Evolutionary conservation across 2,888 invertebrate genomes (phyloP).

Genomic region (Pyrgus malvae): DNA sequence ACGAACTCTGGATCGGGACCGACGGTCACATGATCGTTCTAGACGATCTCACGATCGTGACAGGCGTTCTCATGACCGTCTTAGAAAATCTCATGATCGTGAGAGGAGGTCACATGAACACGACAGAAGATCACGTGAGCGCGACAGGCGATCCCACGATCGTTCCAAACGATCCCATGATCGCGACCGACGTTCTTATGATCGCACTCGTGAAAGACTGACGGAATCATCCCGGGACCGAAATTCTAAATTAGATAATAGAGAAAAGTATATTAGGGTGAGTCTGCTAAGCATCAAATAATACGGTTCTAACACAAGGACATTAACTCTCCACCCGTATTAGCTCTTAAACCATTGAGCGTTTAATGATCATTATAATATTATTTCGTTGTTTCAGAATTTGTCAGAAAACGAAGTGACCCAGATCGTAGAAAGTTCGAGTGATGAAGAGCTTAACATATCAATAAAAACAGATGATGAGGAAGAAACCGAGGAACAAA

Average conservation of each 20-base stretch:
- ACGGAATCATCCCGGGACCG: constrained; percentile 59
- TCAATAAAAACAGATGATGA: constrained; percentile 90
- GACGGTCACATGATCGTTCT: constrained; percentile 40
- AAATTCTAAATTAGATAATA: constrained; percentile 45
- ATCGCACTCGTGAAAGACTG: constrained; percentile 35
- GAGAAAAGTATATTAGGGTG: constrained; percentile 48
- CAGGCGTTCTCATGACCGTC: constrained; percentile 32
- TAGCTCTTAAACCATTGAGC: too few species aligned
- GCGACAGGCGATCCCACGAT: constrained; percentile 6
- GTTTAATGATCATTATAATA: too few species aligned
- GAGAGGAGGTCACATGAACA: constrained; percentile 21
- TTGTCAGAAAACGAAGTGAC: constrained; percentile 89
- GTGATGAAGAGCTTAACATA: constrained; percentile 87
- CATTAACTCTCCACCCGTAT: too few species aligned
- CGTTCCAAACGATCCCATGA: constrained; percentile 42
- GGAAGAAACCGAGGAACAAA: constrained; percentile 95
- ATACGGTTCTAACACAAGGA: too few species aligned
- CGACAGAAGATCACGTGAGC: constrained; percentile 8
- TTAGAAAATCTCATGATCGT: constrained; percentile 43
- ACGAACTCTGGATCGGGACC: constrained; percentile 38
- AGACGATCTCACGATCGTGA: constrained; percentile 40
- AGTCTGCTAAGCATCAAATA: too few species aligned
- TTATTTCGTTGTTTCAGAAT: constrained; percentile 60
- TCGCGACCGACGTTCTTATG: constrained; percentile 22
- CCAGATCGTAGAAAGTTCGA: constrained; percentile 85